Evolutionary conservation across 2,113 vertebrate species (phyloP).

Genomic region (Gymnogyps californianus): DNA sequence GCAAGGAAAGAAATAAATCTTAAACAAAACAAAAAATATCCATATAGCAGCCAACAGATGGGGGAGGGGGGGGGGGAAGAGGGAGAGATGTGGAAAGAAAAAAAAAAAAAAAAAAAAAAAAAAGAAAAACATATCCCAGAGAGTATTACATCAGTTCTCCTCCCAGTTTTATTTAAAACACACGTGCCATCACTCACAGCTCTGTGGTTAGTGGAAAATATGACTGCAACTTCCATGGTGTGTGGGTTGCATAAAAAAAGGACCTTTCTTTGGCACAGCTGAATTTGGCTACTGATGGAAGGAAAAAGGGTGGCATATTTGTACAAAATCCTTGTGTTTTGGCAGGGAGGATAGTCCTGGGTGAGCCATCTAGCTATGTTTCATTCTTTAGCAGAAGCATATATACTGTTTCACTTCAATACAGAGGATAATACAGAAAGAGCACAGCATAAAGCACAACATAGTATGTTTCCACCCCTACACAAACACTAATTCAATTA

Average conservation of each 20-base stretch:
- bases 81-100: background rate
- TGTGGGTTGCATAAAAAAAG: constrained; percentile 22
- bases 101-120: background rate
- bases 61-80: background rate
- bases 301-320: constrained; percentile 30
- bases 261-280: constrained; percentile 15
- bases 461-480: background rate
- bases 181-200: constrained; percentile 63
- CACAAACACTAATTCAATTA: background rate
- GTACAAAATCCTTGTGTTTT: background rate
- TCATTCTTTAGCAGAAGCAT: background rate
- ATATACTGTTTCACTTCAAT: background rate
- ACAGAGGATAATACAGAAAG: background rate
- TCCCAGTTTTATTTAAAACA: constrained; percentile 65
- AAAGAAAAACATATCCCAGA: background rate
- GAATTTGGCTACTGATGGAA: constrained; percentile 25
- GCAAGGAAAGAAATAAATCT: background rate
- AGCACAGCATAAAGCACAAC: background rate
- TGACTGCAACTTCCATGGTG: constrained; percentile 56
- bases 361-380: background rate
- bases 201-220: constrained; percentile 72
- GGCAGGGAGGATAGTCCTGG: background rate
- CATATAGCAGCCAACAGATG: background rate
- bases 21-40: background rate
- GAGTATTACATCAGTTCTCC: constrained; percentile 64